These are phyloP conservation scores for Phania funesta DNA, from an alignment of 2,888 invertebrate genomes.

Conservation along the genomic window DNA sequence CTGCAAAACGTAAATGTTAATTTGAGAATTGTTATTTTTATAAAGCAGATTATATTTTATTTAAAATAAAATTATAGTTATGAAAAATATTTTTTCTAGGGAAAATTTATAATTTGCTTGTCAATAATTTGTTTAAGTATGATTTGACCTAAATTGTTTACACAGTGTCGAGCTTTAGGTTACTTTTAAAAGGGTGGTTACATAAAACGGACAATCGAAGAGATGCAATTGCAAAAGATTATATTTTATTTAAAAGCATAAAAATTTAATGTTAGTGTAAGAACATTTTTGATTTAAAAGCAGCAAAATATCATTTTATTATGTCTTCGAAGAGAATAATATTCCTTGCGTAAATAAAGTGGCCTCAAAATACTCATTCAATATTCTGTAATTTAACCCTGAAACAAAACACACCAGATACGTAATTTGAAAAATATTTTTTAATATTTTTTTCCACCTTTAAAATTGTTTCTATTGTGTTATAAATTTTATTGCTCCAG, in stretches of 20 bases:
- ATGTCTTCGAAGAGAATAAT: no score
- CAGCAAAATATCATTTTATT: no score
- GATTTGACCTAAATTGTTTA: slow-evolving; percentile 50
- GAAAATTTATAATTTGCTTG: slow-evolving; percentile 39
- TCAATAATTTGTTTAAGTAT: slow-evolving; percentile 53
- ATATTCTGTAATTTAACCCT: no score
- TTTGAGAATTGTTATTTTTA: slow-evolving; percentile 59
- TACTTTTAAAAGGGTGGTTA: slow-evolving; percentile 27
- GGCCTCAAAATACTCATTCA: no score
- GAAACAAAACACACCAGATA: no score
- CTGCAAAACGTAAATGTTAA: slow-evolving; percentile 46
- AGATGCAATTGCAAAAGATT: not conserved
- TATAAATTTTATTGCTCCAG: no score
- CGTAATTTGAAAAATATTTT: no score
- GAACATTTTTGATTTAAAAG: no score
- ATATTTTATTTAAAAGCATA: slow-evolving; percentile 53
- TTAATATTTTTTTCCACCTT: no score
- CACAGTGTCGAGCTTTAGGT: slow-evolving; percentile 4
- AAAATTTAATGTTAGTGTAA: no score
- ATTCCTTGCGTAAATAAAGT: no score
- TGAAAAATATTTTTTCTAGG: slow-evolving; percentile 13
- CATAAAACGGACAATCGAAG: not conserved
- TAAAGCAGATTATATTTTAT: slow-evolving; percentile 49
- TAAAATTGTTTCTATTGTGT: no score
- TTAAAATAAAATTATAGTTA: slow-evolving; percentile 34